phyloP scores from a whole-genome alignment of 1,140 invertebrate species.

The Drosophila parvula region DNA sequence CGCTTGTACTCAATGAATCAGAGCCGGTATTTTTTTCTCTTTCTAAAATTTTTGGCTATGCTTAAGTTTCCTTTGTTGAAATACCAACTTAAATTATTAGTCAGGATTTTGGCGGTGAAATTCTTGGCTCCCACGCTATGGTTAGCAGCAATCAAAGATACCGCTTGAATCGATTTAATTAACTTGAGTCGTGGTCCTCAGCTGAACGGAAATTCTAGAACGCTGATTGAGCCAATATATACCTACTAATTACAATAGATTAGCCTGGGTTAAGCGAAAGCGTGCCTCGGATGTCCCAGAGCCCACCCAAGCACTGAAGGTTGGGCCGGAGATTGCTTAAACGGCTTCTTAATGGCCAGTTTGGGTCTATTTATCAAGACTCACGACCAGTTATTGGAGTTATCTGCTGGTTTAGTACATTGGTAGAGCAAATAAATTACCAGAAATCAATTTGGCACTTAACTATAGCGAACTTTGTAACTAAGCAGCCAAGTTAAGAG shows the following conservation, averaged over 20 bases:
- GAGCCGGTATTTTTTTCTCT: conserved; percentile 15
- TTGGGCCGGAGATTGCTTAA: conserved; percentile 18
- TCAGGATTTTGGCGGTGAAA: conserved; percentile 37
- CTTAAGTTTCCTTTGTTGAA: conserved; percentile 50
- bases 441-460: conserved; percentile 11
- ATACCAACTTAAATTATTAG: conserved; percentile 62
- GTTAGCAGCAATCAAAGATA: conserved; percentile 50
- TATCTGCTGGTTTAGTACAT: not conserved
- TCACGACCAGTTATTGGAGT: conserved; percentile 33
- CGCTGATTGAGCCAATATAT: conserved; percentile 45
- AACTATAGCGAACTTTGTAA: not conserved
- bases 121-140: conserved; percentile 61
- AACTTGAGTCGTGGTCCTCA: conserved; percentile 57
- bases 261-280: conserved; percentile 40
- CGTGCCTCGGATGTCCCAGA: conserved; percentile 43
- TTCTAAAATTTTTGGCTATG: conserved; percentile 23
- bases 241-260: conserved; percentile 46
- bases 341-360: conserved; percentile 22
- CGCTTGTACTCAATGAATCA: conserved; percentile 37
- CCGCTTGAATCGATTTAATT: conserved; percentile 70
- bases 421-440: not conserved
- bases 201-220: conserved; percentile 64
- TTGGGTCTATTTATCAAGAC: conserved; percentile 26
- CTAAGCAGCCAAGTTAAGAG: not conserved
- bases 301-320: conserved; percentile 44